These are phyloP conservation scores for Sycophila texana DNA, from an alignment of 2,888 invertebrate species.

Conservation along the genomic window DNA sequence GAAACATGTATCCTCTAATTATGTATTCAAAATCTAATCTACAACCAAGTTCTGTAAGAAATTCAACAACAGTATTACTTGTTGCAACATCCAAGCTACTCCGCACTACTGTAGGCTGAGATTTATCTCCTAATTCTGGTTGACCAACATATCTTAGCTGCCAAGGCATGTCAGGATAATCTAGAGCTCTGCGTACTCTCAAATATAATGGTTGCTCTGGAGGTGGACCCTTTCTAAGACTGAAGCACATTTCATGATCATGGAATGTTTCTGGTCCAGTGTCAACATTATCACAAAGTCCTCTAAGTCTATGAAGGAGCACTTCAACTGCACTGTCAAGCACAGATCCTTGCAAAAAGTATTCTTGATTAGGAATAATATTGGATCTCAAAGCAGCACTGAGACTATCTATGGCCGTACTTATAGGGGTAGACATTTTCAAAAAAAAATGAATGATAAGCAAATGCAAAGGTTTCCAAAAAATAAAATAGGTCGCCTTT, in stretches of 20 bases:
- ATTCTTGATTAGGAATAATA: slow-evolving; percentile 95
- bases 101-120: slow-evolving; percentile 91
- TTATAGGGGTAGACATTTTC: slow-evolving; percentile 76
- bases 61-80: slow-evolving; percentile 92
- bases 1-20: slow-evolving; percentile 94
- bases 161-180: slow-evolving; percentile 89
- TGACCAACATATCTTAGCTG: slow-evolving; percentile 95
- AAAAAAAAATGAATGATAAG: background rate
- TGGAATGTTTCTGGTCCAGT: slow-evolving; percentile 93
- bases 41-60: slow-evolving; percentile 93
- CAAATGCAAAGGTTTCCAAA: background rate
- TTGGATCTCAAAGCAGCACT: slow-evolving; percentile 88
- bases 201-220: slow-evolving; percentile 81
- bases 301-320: slow-evolving; percentile 88
- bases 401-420: slow-evolving; percentile 86
- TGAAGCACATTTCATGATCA: slow-evolving; percentile 95
- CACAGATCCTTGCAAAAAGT: slow-evolving; percentile 94
- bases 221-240: slow-evolving; percentile 79
- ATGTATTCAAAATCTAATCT: slow-evolving; percentile 95
- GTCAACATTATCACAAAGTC: slow-evolving; percentile 95
- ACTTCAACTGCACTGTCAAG: slow-evolving; percentile 94
- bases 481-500: background rate
- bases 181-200: slow-evolving; percentile 89
- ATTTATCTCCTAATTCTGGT: slow-evolving; percentile 92
- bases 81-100: slow-evolving; percentile 96